Percentiles rank a stretch among this genome's conserved stretches.
Conservation (phyloP, 2,888 invertebrate genomes). For the Odontocerum albicorne region DNA sequence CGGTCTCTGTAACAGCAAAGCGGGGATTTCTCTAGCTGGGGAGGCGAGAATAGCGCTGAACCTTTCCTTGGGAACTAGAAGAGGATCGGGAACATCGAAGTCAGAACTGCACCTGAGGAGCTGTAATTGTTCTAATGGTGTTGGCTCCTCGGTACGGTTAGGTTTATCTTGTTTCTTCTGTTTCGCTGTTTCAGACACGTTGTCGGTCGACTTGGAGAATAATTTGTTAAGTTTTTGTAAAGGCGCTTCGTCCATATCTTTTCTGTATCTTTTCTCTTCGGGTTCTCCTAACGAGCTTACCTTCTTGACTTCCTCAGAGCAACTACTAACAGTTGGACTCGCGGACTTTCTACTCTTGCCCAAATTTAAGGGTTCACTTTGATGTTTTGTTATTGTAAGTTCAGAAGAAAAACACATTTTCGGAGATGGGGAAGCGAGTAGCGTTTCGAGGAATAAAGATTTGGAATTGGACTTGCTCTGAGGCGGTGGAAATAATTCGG, state of each 20-base stretch:
- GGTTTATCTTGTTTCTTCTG: constrained; percentile 39
- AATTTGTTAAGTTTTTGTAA: constrained; percentile 50
- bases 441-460: constrained; percentile 62
- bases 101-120: constrained; percentile 66
- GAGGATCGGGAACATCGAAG: constrained; percentile 77
- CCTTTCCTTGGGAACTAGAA: constrained; percentile 77
- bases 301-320: constrained; percentile 70
- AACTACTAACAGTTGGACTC: constrained; percentile 73
- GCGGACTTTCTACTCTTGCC: constrained; percentile 68
- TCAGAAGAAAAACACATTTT: constrained; percentile 60
- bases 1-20: constrained; percentile 69
- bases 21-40: constrained; percentile 77
- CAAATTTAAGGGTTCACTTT: constrained; percentile 69
- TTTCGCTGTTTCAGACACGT: constrained; percentile 31
- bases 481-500: constrained; percentile 63
- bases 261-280: constrained; percentile 49
- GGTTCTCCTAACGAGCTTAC: constrained; percentile 57
- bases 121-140: constrained; percentile 71
- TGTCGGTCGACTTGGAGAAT: constrained; percentile 46
- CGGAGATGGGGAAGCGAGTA: constrained; percentile 61
- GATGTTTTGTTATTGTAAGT: constrained; percentile 57
- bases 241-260: constrained; percentile 43
- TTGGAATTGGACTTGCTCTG: constrained; percentile 51
- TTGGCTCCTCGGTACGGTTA: constrained; percentile 53
- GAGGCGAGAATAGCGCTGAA: constrained; percentile 69